A percentile compares a stretch with the other conserved stretches of the same genome.
These are phyloP conservation scores for Tupaia chinensis DNA, from an alignment of 2,113 vertebrate species.

Conservation along the genomic window DNA sequence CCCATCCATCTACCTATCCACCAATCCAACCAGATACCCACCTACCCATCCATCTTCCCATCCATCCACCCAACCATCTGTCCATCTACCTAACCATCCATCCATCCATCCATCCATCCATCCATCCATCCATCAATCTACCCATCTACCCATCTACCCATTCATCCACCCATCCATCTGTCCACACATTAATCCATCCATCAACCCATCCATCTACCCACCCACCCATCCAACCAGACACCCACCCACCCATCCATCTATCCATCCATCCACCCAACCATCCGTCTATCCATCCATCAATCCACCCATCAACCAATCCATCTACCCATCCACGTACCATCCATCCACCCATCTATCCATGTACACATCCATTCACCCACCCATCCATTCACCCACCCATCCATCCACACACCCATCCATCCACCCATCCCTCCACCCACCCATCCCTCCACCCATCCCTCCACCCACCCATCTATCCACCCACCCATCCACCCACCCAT, in stretches of 20 bases:
- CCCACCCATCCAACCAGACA: neutral
- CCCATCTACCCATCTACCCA: neutral
- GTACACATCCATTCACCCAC: neutral
- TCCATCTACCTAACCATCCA: neutral
- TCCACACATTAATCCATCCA: too few species aligned
- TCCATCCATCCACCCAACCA: neutral
- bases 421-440: too few species aligned
- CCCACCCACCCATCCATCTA: neutral
- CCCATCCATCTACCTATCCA: neutral
- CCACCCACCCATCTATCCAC: neutral
- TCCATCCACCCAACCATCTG: neutral
- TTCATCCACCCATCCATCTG: neutral
- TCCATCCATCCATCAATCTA: neutral
- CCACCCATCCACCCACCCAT: rapidly evolving
- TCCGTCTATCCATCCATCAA: neutral
- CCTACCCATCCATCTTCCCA: too few species aligned
- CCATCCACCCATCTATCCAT: neutral
- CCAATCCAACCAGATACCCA: rapidly evolving
- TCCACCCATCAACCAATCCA: neutral
- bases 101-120: neutral
- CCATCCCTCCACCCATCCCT: too few species aligned
- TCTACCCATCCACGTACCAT: neutral
- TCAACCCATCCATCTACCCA: too few species aligned
- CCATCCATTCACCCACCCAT: neutral
- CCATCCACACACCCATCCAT: neutral